phyloP scores from a whole-genome alignment of 2,797 vertebrate species.

The Pipistrellus kuhlii region DNA sequence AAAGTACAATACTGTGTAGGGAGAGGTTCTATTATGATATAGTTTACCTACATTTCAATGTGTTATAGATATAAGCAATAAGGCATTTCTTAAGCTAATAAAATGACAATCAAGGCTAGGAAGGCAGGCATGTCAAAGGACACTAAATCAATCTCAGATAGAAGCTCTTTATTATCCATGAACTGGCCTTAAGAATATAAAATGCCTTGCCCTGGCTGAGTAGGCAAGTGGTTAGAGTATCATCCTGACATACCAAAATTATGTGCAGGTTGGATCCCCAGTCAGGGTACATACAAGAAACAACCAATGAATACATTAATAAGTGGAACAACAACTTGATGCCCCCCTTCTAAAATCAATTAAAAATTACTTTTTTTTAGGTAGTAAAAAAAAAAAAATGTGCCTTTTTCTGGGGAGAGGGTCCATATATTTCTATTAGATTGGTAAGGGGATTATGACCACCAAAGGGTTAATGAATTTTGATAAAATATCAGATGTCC shows the following conservation, averaged over 20 bases:
- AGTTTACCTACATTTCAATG: not conserved
- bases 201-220: no score
- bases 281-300: no score
- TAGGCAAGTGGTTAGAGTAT: no score
- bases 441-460: not conserved
- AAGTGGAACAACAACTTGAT: no score
- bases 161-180: not conserved
- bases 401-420: not conserved
- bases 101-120: not conserved
- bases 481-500: conserved; percentile 18
- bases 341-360: no score
- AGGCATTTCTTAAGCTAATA: conserved; percentile 40
- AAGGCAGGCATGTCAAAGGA: not conserved
- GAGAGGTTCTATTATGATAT: not conserved
- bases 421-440: not conserved
- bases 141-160: not conserved
- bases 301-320: no score
- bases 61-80: not conserved
- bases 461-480: not conserved
- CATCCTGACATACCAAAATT: no score
- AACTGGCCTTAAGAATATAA: conserved; percentile 1
- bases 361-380: no score
- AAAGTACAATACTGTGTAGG: not conserved
- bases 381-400: no score
- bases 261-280: no score